These are phyloP conservation scores for Megalonaias nervosa DNA, from an alignment of 1,140 invertebrate species.

Conservation along the genomic window DNA sequence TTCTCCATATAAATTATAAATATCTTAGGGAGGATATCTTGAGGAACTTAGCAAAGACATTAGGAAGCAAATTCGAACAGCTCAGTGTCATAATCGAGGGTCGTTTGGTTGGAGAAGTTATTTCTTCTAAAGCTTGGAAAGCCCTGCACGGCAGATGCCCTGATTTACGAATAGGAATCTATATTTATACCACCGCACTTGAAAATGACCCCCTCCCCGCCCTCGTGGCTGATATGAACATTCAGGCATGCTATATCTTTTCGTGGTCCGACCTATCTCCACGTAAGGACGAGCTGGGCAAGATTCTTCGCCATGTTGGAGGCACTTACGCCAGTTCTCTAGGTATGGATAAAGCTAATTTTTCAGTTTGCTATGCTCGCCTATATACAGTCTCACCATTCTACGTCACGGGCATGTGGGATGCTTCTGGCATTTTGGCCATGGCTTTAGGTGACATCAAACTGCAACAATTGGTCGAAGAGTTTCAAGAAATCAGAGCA, in stretches of 20 bases:
- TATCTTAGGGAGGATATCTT: conserved; percentile 38
- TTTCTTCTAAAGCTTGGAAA: conserved; percentile 32
- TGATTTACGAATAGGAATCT: conserved; percentile 22
- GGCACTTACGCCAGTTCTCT: conserved; percentile 24
- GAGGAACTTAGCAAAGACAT: conserved; percentile 26
- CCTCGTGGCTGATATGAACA: conserved; percentile 34
- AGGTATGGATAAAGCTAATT: conserved; percentile 11
- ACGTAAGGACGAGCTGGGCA: conserved; percentile 12
- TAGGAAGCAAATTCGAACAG: conserved; percentile 19
- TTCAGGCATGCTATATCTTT: conserved; percentile 35
- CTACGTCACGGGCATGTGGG: no score
- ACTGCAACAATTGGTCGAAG: no score
- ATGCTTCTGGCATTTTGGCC: no score
- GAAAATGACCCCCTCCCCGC: conserved; percentile 27
- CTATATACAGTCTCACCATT: neutral
- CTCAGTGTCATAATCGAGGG: conserved; percentile 40
- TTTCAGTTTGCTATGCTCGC: neutral
- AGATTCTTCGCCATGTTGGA: conserved; percentile 35
- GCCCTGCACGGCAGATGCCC: conserved; percentile 28
- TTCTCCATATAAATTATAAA: conserved; percentile 42
- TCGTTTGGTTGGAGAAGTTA: conserved; percentile 30
- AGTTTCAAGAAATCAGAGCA: no score
- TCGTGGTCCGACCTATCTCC: conserved; percentile 35
- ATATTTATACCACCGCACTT: conserved; percentile 41
- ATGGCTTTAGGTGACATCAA: no score